These are phyloP conservation scores for Melanostigma gelatinosum DNA, from an alignment of 2,113 vertebrate genomes.

Conservation along the genomic window DNA sequence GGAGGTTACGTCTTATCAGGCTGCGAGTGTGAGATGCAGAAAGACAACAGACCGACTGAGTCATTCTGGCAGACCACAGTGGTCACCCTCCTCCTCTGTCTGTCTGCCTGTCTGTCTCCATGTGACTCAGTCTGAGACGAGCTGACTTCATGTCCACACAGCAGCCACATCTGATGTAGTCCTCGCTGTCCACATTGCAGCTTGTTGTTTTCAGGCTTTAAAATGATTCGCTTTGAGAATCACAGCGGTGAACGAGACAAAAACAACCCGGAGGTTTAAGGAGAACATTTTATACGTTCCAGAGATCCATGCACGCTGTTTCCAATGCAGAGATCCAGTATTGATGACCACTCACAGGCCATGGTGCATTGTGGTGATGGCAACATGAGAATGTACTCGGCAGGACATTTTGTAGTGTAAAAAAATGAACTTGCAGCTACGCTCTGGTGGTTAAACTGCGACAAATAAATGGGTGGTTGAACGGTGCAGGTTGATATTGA, in stretches of 20 bases:
- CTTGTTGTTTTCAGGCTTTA: neutral
- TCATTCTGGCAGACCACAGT: conserved; percentile 66
- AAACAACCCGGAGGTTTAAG: neutral
- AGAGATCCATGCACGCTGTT: too few relatives aligned
- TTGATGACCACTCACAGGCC: too few relatives aligned
- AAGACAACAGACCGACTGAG: conserved; percentile 66
- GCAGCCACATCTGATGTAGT: conserved; percentile 21
- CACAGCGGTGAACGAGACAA: neutral
- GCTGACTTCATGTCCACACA: conserved; percentile 33
- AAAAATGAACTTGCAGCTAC: too few relatives aligned
- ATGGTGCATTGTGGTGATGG: too few relatives aligned
- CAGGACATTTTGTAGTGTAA: too few relatives aligned
- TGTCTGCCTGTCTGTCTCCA: conserved; percentile 39
- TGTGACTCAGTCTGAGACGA: conserved; percentile 56
- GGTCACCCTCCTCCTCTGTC: conserved; percentile 42
- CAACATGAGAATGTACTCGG: neutral
- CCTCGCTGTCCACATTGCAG: neutral
- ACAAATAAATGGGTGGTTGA: too few relatives aligned
- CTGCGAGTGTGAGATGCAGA: conserved; percentile 53
- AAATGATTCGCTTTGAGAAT: neutral
- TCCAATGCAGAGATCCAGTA: neutral
- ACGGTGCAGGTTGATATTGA: too few relatives aligned
- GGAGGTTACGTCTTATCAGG: neutral
- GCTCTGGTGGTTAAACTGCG: too few relatives aligned
- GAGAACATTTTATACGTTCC: neutral